These are phyloP conservation scores for Macaria liturata DNA, from an alignment of 2,888 invertebrate species.

Conservation along the genomic window DNA sequence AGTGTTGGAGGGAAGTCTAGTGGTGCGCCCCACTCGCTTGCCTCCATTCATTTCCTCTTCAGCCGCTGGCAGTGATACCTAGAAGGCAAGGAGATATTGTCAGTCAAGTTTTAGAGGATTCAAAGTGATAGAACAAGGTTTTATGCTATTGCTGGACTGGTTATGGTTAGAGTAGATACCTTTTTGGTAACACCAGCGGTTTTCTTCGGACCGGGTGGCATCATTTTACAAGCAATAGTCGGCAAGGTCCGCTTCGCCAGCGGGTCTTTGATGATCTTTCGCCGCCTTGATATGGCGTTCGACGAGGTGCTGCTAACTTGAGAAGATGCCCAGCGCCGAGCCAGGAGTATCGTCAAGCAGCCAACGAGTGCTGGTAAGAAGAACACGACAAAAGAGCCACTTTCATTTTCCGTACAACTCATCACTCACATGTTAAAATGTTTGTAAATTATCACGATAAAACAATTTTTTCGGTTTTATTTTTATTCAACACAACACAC, in stretches of 20 bases:
- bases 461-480: constrained; percentile 29
- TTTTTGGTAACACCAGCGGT: constrained; percentile 63
- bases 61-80: constrained; percentile 50
- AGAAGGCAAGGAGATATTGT: constrained; percentile 24
- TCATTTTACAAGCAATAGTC: constrained; percentile 72
- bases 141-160: no score
- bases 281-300: constrained; percentile 76
- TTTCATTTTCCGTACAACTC: constrained; percentile 83
- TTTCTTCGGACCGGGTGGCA: constrained; percentile 70
- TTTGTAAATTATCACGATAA: constrained; percentile 64
- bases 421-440: constrained; percentile 82
- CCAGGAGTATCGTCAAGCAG: constrained; percentile 78
- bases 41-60: constrained; percentile 69
- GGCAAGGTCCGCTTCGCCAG: constrained; percentile 73
- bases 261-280: constrained; percentile 79
- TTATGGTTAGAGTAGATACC: constrained; percentile 43
- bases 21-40: constrained; percentile 52
- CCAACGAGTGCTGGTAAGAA: constrained; percentile 79
- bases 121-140: no score
- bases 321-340: constrained; percentile 76
- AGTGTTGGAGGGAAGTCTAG: constrained; percentile 49
- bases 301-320: constrained; percentile 74
- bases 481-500: constrained; percentile 24
- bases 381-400: constrained; percentile 82
- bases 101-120: no score